phyloP scores from a whole-genome alignment of 2,888 invertebrate genomes.

The Perizoma flavofasciatum region DNA sequence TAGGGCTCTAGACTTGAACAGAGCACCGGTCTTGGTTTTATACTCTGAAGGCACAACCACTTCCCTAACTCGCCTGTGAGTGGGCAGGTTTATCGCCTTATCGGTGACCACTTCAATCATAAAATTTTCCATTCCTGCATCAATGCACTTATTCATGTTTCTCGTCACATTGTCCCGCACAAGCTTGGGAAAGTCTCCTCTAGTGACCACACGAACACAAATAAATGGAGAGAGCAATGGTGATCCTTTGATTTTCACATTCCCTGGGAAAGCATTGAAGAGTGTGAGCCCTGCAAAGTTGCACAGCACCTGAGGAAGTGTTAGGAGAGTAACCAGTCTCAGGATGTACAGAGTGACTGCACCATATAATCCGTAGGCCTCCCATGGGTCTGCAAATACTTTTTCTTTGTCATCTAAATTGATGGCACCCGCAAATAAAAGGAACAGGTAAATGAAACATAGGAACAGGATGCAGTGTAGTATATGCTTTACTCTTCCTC shows the following conservation, averaged over 20 bases:
- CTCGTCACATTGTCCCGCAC: slow-evolving; percentile 93
- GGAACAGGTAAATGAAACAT: slow-evolving; percentile 89
- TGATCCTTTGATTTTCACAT: slow-evolving; percentile 93
- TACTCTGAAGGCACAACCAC: slow-evolving; percentile 95
- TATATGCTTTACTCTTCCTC: slow-evolving; percentile 90
- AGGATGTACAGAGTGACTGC: slow-evolving; percentile 90
- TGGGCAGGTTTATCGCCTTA: slow-evolving; percentile 90
- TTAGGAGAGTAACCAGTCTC: slow-evolving; percentile 91
- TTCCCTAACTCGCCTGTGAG: slow-evolving; percentile 92
- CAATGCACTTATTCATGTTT: slow-evolving; percentile 94
- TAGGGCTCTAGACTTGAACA: slow-evolving; percentile 96
- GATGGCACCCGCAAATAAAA: slow-evolving; percentile 87
- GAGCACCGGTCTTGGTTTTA: slow-evolving; percentile 94
- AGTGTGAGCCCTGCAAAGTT: slow-evolving; percentile 93
- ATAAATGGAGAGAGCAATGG: slow-evolving; percentile 96
- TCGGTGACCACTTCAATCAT: slow-evolving; percentile 98
- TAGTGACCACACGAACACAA: slow-evolving; percentile 96
- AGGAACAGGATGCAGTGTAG: slow-evolving; percentile 91
- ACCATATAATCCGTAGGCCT: slow-evolving; percentile 90
- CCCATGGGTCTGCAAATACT: slow-evolving; percentile 90
- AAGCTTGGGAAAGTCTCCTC: slow-evolving; percentile 96
- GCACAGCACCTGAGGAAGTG: slow-evolving; percentile 94
- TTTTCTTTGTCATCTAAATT: slow-evolving; percentile 83
- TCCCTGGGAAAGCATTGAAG: slow-evolving; percentile 97
- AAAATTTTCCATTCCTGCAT: slow-evolving; percentile 97